Evolutionary conservation across 2,113 vertebrate species (phyloP).

Genomic region (Chaetodon auriga): DNA sequence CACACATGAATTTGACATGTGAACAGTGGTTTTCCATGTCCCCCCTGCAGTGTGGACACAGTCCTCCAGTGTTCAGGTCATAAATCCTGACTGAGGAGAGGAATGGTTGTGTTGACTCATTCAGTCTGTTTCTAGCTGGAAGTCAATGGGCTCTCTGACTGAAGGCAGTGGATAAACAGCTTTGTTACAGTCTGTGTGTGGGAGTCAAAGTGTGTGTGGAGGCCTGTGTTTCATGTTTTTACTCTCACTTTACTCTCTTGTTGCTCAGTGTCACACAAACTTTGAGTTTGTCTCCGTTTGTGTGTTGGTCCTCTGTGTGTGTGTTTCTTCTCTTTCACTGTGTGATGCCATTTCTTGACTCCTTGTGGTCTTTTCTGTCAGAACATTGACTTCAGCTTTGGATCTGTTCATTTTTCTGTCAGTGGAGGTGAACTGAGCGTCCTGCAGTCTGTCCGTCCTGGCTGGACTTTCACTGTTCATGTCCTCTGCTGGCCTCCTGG

Average conservation of each 20-base stretch:
- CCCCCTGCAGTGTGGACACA: background rate
- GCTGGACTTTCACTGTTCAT: no score
- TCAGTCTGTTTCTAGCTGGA: conserved; percentile 3
- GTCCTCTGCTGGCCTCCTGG: no score
- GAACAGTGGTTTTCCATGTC: background rate
- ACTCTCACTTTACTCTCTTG: background rate
- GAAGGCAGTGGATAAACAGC: conserved; percentile 7
- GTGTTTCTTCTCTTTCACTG: no score
- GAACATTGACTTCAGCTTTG: no score
- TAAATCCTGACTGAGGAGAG: background rate
- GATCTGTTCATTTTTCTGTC: no score
- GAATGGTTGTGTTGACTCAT: background rate
- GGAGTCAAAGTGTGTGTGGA: conserved; percentile 2
- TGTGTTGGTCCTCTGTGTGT: background rate
- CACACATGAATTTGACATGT: background rate
- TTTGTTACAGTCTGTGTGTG: conserved; percentile 18
- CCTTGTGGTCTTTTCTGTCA: no score
- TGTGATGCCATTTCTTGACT: no score
- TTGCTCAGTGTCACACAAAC: background rate
- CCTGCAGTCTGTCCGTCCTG: no score
- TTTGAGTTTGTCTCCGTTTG: background rate
- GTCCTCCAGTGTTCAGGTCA: background rate
- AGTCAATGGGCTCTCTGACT: conserved; percentile 20
- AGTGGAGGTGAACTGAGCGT: no score
- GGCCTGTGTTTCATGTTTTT: background rate